Base-by-base conservation (phyloP, 2,113 vertebrate genomes). In the Salminus brasiliensis region DNA sequence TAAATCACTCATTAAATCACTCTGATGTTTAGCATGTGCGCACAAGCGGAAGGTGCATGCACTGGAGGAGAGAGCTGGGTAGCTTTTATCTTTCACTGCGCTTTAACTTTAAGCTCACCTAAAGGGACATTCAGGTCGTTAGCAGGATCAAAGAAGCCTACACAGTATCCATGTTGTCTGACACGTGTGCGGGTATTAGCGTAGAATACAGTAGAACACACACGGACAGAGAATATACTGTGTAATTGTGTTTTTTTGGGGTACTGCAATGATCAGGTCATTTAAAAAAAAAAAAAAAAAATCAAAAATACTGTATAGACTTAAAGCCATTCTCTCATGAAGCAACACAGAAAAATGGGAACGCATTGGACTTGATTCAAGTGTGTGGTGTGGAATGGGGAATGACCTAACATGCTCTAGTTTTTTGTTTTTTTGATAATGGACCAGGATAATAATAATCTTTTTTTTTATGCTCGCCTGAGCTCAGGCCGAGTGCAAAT, bases 301-400 rank as follows among this genome's bases (percentile, higher is more conserved):
- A n/a, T n/a, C n/a, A n/a, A n/a, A 78, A 47, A 55, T 27, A n/a
- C n/a, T n/a, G n/a, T n/a, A n/a, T n/a, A 30, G 39, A 69, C 13
- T 45, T 78, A 27, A 69, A 78, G 52, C 76, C 76, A 70, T 70
- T 55, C 10, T 59, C 2, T 25, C 18, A 34, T 30, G 32, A 47
- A 63, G 68, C 76, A 36, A 49, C 76, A 6, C 16, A 21, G 45
- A 18, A 43, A 10, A 49, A 15, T 16, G 18, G 45, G 6, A 12
- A 8, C 36, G 36, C 4, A 41, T 6, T 41, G 15, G 5, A 16
- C 45, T 47, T 15, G 45, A 47, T 16, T 47, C 2, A 47, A 47
- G 18, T 2, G 45, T 47, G 45, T 39, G n/a, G n/a, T n/a, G n/a
- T n/a, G n/a, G n/a, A n/a, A n/a, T n/a, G n/a, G n/a, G n/a, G n/a